Base-by-base conservation (phyloP, 2,113 vertebrate genomes). In the Ptyas mucosa region DNA sequence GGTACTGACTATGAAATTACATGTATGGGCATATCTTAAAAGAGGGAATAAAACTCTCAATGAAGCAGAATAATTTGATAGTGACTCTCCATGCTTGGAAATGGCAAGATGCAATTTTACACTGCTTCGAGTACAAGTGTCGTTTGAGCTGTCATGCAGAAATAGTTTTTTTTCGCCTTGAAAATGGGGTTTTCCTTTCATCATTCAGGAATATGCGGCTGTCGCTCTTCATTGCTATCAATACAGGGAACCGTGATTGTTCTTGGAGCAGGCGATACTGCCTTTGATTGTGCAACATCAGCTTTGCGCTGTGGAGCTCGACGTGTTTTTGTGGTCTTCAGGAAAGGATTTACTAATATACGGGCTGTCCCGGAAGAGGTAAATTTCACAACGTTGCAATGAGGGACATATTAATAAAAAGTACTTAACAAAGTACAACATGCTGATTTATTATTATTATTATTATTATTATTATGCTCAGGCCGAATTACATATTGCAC, bases 261-360 rank as follows among this genome's bases (percentile, higher is more conserved):
- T 52, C 97, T 99, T 2, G 99, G 99, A 53, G 98, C 99, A 3
- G 99, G 99, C 88, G 99, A 99, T 98, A 99, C 99, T 0, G 99
- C 99, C 23, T 99, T 99, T 91, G 99, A 99, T 98, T 99, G 99
- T 46, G 98, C 99, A 39, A 99, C 99, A 51, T 99, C 99, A 20
- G 98, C 99, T 81, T 97, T 99, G 81, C 98, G 99, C 93, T 99
- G 99, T 29, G 99, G 99, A 91, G 99, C 99, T 96, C 98, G 93
- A 11, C 98, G 98, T 0, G 99, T 99, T 39, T 99, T 97, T 54
- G 96, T 99, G 89, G 98, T 98, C 95, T 99, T 99, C 97, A 98
- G 99, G 95, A 99, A 98, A 96, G 98, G 99, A 87, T 99, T 99
- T 97, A 99, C 98, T 89, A 98, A 99, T 94, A 97, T 99, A 94